Percentiles rank a stretch among this genome's conserved stretches.
phyloP scores from a whole-genome alignment of 2,797 vertebrate genomes.

The Carduelis carduelis region DNA sequence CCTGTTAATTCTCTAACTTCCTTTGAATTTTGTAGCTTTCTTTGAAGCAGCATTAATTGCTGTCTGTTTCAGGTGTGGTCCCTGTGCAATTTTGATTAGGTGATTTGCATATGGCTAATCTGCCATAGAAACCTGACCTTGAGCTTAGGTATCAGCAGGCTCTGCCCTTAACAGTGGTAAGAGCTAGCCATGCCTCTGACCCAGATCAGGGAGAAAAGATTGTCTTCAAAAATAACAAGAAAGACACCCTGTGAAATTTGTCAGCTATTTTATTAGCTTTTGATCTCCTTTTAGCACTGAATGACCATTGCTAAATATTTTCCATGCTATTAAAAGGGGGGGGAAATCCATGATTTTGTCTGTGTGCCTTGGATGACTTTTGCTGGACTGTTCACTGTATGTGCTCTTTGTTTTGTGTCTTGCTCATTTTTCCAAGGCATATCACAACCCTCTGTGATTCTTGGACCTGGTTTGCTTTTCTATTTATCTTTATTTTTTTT shows the following conservation, averaged over 20 bases:
- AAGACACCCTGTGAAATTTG: background rate
- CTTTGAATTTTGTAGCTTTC: background rate
- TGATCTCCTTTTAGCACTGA: background rate
- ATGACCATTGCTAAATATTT: background rate
- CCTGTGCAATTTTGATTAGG: background rate
- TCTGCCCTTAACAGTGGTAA: background rate
- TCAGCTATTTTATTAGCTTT: background rate
- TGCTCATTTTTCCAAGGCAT: background rate
- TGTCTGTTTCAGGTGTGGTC: background rate
- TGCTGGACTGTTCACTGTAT: background rate
- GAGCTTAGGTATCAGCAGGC: background rate
- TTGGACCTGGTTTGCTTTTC: background rate
- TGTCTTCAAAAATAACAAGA: background rate
- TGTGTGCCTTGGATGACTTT: background rate
- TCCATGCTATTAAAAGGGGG: background rate
- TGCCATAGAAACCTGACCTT: background rate
- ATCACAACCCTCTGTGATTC: background rate
- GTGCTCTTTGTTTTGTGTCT: fast-evolving
- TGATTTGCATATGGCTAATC: background rate
- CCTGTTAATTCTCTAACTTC: background rate
- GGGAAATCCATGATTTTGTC: fast-evolving
- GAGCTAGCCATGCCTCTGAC: background rate
- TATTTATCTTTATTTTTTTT: background rate
- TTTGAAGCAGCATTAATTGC: background rate
- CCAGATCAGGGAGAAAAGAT: background rate